Evolutionary conservation across 1,140 invertebrate species (phyloP).

Genomic region (Heliconius nattereri): DNA sequence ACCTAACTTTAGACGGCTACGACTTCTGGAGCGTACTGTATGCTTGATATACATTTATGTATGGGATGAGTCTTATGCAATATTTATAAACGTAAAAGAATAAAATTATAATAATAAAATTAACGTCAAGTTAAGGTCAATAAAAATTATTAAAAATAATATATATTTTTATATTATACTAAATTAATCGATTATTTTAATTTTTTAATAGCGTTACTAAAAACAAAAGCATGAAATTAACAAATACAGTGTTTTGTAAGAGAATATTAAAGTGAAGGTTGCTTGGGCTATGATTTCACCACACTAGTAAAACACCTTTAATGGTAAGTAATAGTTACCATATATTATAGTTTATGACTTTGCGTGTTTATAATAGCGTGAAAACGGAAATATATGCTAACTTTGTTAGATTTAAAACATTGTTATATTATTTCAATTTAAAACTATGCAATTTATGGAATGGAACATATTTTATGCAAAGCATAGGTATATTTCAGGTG

Average conservation of each 20-base stretch:
- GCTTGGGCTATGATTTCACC: constrained; percentile 2
- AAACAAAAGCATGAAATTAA: constrained; percentile 12
- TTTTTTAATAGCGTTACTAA: not conserved
- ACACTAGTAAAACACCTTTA: constrained; percentile 7
- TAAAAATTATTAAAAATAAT: too few species aligned
- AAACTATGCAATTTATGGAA: too few species aligned
- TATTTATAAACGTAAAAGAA: too few species aligned
- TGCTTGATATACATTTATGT: not conserved
- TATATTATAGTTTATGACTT: not conserved
- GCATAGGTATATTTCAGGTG: too few species aligned
- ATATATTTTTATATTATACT: too few species aligned
- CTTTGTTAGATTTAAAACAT: not conserved
- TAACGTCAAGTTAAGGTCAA: not conserved
- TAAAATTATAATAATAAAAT: not conserved
- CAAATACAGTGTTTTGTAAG: constrained; percentile 1
- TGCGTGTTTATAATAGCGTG: not conserved
- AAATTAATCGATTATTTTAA: not conserved
- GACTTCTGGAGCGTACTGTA: too few species aligned
- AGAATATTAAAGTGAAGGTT: constrained; percentile 18
- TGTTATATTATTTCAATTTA: not conserved
- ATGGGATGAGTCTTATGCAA: too few species aligned
- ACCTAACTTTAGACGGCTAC: too few species aligned
- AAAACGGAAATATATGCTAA: not conserved
- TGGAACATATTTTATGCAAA: too few species aligned
- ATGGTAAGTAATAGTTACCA: constrained; percentile 5